Conservation (phyloP, 1,140 invertebrate genomes). For the Hycleus phaleratus region DNA sequence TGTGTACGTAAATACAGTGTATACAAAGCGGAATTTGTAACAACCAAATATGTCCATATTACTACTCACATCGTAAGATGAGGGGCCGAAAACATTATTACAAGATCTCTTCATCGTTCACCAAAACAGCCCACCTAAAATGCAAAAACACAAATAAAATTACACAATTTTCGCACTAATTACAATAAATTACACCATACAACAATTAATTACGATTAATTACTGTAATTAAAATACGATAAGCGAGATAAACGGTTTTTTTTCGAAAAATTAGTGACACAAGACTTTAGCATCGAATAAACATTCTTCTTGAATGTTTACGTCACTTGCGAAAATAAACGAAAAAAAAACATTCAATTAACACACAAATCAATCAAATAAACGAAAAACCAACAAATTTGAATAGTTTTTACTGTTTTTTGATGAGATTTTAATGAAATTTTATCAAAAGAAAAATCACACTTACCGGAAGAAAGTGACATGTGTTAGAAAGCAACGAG, state of each 20-base stretch:
- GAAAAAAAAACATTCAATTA: not conserved
- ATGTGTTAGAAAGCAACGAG: conserved; percentile 29
- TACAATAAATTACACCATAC: no score
- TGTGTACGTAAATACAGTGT: conserved; percentile 11
- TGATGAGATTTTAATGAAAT: not conserved
- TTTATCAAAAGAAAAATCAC: conserved; percentile 7
- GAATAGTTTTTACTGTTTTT: conserved; percentile 2
- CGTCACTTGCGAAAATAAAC: conserved; percentile 15
- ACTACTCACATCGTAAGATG: conserved; percentile 4
- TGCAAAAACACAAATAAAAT: no score
- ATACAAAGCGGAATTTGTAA: conserved; percentile 14
- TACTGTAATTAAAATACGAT: conserved; percentile 12
- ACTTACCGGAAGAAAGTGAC: conserved; percentile 30
- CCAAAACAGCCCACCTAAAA: conserved; percentile 13
- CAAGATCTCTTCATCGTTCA: conserved; percentile 21
- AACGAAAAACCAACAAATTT: not conserved
- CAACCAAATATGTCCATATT: conserved; percentile 9
- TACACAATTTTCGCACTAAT: no score
- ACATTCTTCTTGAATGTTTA: conserved; percentile 19
- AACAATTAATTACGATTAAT: not conserved
- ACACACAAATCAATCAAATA: not conserved
- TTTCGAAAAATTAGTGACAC: not conserved
- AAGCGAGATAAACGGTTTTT: not conserved
- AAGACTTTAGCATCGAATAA: not conserved
- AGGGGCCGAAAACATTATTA: conserved; percentile 2